Evolutionary conservation across 2,888 invertebrate species (phyloP), one percentile per base, ranked within the genome.

Genomic region (Heliconius erato): DNA sequence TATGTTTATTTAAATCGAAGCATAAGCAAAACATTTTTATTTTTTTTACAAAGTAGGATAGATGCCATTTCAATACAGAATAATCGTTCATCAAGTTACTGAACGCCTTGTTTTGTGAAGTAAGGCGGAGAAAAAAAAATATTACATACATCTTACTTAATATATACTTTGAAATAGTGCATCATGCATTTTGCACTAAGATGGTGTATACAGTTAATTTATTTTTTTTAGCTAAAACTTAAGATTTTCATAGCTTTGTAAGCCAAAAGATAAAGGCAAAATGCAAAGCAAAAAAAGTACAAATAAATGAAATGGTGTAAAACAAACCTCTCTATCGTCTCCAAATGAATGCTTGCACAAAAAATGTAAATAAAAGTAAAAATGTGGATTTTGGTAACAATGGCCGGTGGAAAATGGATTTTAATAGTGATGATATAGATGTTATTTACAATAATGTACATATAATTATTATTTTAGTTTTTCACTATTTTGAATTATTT

Each of bases 311-410:
- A 92, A 83, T 69, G 81, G 87, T 86, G 85, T 85, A 85, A 86
- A 89, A 96, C 96, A 92, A 95, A 97, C 97, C 96, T 96, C 96
- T 89, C 94, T 94, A 93, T 96, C 96, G 90, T 96, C 96, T 92
- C 96, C 97, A 91, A 96, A 96, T 86, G 96, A 95, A 95, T 96
- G 96, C 96, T 96, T 96, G 95, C 91, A 92, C 91, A 93, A 90
- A 92, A 88, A 88, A 85, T 86, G 85, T 89, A 88, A 92, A 93
- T 86, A 86, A 87, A 91, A 89, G 81, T 79, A 86, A 85, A 79
- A 83, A 80, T 67, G 79, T 82, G 82, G 19, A 6, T 49, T 69
- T 80, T 65, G 82, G 68, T 79, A 59, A 79, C 40, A 82, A 67
- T 59, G 40, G 79, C 74, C 68, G 49, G 69, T 71, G 35, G 40